A percentile compares a stretch with the other conserved stretches of the same genome.
phyloP scores from a whole-genome alignment of 2,888 invertebrate genomes.

The Scaptomyza polygonia region DNA sequence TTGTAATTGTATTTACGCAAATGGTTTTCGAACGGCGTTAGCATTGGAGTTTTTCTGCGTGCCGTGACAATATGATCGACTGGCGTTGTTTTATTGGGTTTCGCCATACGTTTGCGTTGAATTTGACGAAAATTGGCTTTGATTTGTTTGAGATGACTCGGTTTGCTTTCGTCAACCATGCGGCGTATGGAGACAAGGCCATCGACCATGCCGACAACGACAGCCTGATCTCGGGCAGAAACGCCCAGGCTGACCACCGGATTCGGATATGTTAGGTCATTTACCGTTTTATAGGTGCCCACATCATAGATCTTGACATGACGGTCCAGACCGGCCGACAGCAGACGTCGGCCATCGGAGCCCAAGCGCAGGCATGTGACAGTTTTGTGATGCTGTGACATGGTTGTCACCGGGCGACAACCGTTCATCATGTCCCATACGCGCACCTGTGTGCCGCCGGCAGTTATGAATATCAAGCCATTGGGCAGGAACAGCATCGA shows the following conservation, averaged over 20 bases:
- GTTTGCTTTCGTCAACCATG: slow-evolving; percentile 86
- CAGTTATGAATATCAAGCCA: slow-evolving; percentile 95
- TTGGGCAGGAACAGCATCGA: slow-evolving; percentile 93
- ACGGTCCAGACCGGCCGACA: slow-evolving; percentile 96
- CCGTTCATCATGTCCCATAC: slow-evolving; percentile 97
- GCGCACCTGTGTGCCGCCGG: slow-evolving; percentile 95
- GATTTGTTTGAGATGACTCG: slow-evolving; percentile 79
- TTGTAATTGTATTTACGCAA: slow-evolving; percentile 92
- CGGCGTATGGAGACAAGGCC: slow-evolving; percentile 94
- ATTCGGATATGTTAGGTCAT: slow-evolving; percentile 95
- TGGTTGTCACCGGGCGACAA: slow-evolving; percentile 89
- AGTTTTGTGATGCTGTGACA: slow-evolving; percentile 98
- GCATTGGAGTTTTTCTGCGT: slow-evolving; percentile 59
- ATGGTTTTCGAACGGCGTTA: slow-evolving; percentile 87
- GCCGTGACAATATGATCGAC: slow-evolving; percentile 86
- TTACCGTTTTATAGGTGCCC: slow-evolving; percentile 92
- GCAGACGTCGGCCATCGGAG: slow-evolving; percentile 91
- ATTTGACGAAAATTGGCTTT: slow-evolving; percentile 5
- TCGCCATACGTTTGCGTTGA: not conserved
- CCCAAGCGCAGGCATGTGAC: slow-evolving; percentile 94
- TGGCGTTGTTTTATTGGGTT: slow-evolving; percentile 49
- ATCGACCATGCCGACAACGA: slow-evolving; percentile 96
- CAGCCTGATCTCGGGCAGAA: slow-evolving; percentile 90
- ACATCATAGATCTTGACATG: slow-evolving; percentile 97
- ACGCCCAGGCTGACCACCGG: slow-evolving; percentile 94